Evolutionary conservation across 2,113 vertebrate species (phyloP).

Genomic region (Spilogale gracilis): DNA sequence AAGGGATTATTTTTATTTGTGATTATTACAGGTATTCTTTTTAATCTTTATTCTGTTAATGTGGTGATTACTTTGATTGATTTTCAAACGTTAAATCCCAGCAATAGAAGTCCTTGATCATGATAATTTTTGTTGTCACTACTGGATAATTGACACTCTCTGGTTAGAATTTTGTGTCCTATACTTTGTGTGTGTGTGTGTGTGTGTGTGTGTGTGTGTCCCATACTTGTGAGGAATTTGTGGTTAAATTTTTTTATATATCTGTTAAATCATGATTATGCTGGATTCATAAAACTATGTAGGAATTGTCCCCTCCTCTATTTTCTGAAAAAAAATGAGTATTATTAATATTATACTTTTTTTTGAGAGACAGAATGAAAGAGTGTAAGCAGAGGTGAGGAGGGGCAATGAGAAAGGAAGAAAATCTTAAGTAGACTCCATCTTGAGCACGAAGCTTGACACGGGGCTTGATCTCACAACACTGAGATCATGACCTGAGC

Average conservation of each 20-base stretch:
- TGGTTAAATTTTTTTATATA: not conserved
- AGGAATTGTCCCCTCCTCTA: not conserved
- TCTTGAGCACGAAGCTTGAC: too few species aligned
- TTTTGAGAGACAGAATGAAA: too few species aligned
- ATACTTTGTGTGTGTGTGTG: not conserved
- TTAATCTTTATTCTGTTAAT: not conserved
- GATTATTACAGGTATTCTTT: not conserved
- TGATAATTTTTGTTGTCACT: not conserved
- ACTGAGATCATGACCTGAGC: too few species aligned
- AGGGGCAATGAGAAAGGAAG: too few species aligned
- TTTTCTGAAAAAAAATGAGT: not conserved
- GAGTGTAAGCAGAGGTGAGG: too few species aligned
- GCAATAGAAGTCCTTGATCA: not conserved
- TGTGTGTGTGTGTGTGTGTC: too few species aligned
- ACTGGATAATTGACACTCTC: not conserved
- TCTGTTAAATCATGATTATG: not conserved
- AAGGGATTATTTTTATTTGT: not conserved
- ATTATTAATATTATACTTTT: not conserved
- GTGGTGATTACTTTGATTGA: not conserved
- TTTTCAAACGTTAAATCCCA: not conserved
- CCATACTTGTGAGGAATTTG: not conserved
- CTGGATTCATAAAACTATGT: not conserved
- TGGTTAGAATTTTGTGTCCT: not conserved
- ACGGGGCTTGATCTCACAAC: too few species aligned
- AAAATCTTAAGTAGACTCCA: too few species aligned